Conservation (phyloP, 1,140 invertebrate genomes). For the Bombus confusus region DNA sequence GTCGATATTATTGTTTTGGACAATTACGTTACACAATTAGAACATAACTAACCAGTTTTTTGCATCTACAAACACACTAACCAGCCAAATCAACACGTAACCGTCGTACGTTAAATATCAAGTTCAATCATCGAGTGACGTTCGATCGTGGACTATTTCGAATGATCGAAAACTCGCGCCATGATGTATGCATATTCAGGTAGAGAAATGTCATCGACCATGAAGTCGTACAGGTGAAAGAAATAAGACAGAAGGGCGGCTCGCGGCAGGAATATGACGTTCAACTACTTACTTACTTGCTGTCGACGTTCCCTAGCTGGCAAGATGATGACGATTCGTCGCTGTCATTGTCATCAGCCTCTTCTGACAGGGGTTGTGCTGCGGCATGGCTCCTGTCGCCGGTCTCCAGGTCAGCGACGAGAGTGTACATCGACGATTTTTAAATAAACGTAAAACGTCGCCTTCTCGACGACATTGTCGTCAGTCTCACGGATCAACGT, state of each 20-base stretch:
- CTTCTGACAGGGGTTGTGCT: conserved; percentile 51
- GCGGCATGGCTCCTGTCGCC: conserved; percentile 61
- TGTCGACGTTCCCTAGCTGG: conserved; percentile 61
- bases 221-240: too few species aligned
- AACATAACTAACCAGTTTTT: neutral
- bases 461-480: conserved; percentile 46
- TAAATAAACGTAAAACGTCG: neutral
- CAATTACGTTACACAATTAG: neutral
- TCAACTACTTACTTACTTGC: conserved; percentile 68
- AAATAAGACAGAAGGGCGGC: too few species aligned
- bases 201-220: neutral
- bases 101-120: neutral
- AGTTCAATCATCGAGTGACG: neutral
- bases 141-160: too few species aligned
- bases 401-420: conserved; percentile 52
- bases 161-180: neutral
- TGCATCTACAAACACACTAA: too few species aligned
- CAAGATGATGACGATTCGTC: conserved; percentile 62
- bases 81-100: neutral
- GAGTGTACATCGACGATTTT: conserved; percentile 58
- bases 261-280: neutral
- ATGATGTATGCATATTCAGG: neutral
- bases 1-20: neutral
- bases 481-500: neutral
- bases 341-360: conserved; percentile 57